phyloP scores from a whole-genome alignment of 2,797 vertebrate species.

The Craterocephalus amniculus region DNA sequence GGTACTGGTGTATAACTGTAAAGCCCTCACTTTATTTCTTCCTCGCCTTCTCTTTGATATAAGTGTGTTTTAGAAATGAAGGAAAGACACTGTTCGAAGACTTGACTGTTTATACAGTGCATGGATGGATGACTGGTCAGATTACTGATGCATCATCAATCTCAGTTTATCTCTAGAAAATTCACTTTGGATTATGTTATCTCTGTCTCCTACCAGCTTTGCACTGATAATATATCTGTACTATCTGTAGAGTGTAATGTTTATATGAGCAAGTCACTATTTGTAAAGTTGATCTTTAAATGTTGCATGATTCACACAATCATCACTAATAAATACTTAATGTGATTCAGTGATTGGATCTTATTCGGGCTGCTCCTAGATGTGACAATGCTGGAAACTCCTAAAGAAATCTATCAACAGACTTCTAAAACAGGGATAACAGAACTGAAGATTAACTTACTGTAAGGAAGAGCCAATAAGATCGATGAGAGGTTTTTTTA shows the following conservation, averaged over 20 bases:
- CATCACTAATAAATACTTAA: not conserved
- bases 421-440: not conserved
- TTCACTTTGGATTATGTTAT: not conserved
- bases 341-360: not conserved
- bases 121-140: not conserved
- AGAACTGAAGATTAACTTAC: not conserved
- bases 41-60: conserved; percentile 35
- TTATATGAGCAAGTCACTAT: not conserved
- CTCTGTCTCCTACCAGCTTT: not conserved
- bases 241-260: not conserved
- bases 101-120: too few relatives aligned
- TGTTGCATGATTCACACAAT: not conserved
- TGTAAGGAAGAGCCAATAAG: not conserved
- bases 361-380: not conserved
- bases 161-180: not conserved
- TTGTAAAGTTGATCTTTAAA: not conserved
- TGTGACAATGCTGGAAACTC: not conserved
- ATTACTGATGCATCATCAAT: not conserved
- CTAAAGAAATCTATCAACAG: not conserved
- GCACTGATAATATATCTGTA: not conserved
- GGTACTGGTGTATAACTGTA: conserved; percentile 26
- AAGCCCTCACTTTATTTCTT: conserved; percentile 41
- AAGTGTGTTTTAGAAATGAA: not conserved
- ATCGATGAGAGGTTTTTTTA: too few relatives aligned
- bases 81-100: not conserved